phyloP scores from a whole-genome alignment of 2,888 invertebrate genomes.

The Philaethria dido region DNA sequence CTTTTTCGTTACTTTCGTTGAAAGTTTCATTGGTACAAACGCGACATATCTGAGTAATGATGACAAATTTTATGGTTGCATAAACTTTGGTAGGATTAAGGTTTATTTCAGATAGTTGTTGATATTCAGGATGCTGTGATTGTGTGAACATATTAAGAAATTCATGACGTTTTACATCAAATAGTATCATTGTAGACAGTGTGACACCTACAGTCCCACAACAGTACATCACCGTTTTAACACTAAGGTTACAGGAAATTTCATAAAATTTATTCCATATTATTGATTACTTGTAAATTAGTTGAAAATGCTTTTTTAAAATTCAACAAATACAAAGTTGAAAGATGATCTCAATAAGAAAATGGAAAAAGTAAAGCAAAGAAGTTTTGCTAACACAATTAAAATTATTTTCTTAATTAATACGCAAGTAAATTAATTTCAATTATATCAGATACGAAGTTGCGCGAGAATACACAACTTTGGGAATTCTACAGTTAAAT shows the following conservation, averaged over 20 bases:
- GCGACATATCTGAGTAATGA: neutral
- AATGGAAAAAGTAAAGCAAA: neutral
- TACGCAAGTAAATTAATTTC: neutral
- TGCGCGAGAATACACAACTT: neutral
- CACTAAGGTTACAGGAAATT: neutral
- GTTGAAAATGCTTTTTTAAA: neutral
- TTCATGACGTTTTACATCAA: neutral
- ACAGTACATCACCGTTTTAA: neutral
- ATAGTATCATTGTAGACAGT: neutral
- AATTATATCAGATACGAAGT: constrained; percentile 7
- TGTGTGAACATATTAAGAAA: neutral
- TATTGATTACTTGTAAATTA: neutral
- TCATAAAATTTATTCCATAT: neutral
- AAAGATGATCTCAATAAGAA: neutral
- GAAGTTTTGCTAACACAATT: neutral
- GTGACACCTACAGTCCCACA: too few species aligned
- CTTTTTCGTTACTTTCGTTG: neutral
- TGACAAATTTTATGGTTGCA: too few species aligned
- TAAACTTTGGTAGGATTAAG: too few species aligned
- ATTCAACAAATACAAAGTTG: neutral
- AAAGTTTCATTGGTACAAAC: neutral
- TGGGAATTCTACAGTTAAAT: constrained; percentile 15
- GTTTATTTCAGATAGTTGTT: too few species aligned
- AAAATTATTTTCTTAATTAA: constrained; percentile 4
- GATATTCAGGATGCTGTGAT: neutral